Evolutionary conservation across 2,888 invertebrate genomes (phyloP).

Genomic region (Zygothrica quintamaculata): DNA sequence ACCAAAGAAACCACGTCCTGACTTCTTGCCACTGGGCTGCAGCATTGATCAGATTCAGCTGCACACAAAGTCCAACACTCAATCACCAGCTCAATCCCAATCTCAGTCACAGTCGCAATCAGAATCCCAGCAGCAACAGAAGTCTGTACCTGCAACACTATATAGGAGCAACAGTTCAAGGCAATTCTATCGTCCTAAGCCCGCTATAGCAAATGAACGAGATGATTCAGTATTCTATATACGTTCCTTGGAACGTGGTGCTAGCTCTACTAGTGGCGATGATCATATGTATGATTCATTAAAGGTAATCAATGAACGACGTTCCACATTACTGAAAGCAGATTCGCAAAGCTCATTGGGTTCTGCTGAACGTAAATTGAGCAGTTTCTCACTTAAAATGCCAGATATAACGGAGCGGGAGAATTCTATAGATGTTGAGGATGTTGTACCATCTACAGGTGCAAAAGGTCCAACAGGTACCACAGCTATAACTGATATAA

Average conservation of each 20-base stretch:
- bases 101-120: constrained; percentile 3
- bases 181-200: constrained; percentile 83
- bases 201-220: constrained; percentile 76
- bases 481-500: too few relatives aligned
- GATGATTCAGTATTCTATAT: constrained; percentile 83
- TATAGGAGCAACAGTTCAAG: constrained; percentile 84
- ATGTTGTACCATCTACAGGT: constrained; percentile 16
- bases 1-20: constrained; percentile 80
- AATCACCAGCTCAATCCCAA: constrained; percentile 5
- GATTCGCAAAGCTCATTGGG: constrained; percentile 82
- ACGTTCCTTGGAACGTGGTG: constrained; percentile 62
- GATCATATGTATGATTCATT: constrained; percentile 83
- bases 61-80: too few relatives aligned
- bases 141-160: constrained; percentile 45
- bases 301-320: constrained; percentile 83
- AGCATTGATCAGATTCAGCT: constrained; percentile 33
- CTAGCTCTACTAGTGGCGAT: constrained; percentile 53
- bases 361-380: constrained; percentile 75
- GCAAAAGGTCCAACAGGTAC: too few relatives aligned
- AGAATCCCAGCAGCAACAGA: constrained; percentile 24
- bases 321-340: constrained; percentile 82
- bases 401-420: constrained; percentile 72
- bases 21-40: constrained; percentile 72
- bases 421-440: constrained; percentile 68
- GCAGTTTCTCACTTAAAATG: constrained; percentile 72